These are phyloP conservation scores for Geotrupes spiniger DNA, from an alignment of 2,888 invertebrate genomes.

Conservation along the genomic window DNA sequence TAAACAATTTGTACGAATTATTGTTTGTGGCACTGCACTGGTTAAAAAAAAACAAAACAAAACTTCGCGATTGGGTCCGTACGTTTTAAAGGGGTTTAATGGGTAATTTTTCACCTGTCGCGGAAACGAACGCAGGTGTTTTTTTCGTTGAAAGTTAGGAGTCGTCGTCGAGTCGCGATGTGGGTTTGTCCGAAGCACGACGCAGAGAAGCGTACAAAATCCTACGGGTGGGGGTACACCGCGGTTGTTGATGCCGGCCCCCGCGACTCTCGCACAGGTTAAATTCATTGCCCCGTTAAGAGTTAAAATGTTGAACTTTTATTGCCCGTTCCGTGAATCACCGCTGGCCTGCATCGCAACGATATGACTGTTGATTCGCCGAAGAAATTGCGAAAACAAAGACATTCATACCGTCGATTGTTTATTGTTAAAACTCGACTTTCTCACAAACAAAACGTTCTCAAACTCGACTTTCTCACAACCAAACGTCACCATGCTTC, in stretches of 20 bases:
- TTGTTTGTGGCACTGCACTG: too few relatives aligned
- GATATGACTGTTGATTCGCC: too few relatives aligned
- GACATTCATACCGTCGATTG: too few relatives aligned
- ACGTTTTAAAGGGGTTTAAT: background rate
- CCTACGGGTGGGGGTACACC: constrained; percentile 25
- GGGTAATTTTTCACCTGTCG: constrained; percentile 3
- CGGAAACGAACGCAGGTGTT: background rate
- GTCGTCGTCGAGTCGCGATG: background rate
- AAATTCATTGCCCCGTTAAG: constrained; percentile 29
- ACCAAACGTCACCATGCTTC: too few relatives aligned
- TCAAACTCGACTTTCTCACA: too few relatives aligned
- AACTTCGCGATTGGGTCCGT: too few relatives aligned
- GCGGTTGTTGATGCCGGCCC: constrained; percentile 18
- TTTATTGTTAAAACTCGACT: too few relatives aligned
- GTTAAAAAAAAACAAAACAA: too few relatives aligned
- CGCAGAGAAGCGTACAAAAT: constrained; percentile 1
- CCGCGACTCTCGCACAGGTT: constrained; percentile 25
- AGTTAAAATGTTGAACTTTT: constrained; percentile 9
- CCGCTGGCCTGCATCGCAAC: too few relatives aligned
- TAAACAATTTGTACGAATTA: background rate
- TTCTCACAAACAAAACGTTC: too few relatives aligned
- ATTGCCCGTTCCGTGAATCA: background rate
- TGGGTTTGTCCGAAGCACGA: constrained; percentile 1
- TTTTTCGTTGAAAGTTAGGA: background rate
- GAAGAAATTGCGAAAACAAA: too few relatives aligned